Percentiles rank a stretch among this genome's conserved stretches.
These are phyloP conservation scores for Lasioglossum villosulum DNA, from an alignment of 2,888 invertebrate genomes.

Conservation along the genomic window DNA sequence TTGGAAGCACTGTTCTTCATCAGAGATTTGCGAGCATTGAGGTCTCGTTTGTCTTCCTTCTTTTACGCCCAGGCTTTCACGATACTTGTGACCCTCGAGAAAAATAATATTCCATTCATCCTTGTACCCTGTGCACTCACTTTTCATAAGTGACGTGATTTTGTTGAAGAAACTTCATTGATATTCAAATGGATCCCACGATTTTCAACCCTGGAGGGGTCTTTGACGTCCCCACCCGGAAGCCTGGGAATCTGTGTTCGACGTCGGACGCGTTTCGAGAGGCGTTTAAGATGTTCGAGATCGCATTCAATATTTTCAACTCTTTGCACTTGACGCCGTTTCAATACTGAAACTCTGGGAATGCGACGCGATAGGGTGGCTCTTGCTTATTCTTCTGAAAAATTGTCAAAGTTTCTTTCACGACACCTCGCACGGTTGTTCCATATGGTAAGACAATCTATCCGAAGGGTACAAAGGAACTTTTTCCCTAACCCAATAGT, in stretches of 20 bases:
- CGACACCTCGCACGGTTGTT: too few relatives aligned
- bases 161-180: neutral
- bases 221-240: neutral
- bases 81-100: conserved; percentile 23
- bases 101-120: conserved; percentile 36
- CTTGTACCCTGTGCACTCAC: conserved; percentile 10
- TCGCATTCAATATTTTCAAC: neutral
- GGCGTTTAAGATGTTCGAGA: conserved; percentile 5
- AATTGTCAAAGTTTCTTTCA: too few relatives aligned
- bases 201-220: neutral
- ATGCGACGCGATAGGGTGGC: too few relatives aligned
- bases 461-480: too few relatives aligned
- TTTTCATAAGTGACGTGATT: conserved; percentile 21
- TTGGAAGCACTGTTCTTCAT: conserved; percentile 40
- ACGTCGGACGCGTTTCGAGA: neutral
- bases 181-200: neutral
- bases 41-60: conserved; percentile 9
- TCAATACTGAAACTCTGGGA: neutral
- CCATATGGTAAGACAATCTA: too few relatives aligned
- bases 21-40: conserved; percentile 34
- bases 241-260: neutral
- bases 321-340: neutral
- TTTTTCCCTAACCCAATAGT: too few relatives aligned
- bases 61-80: neutral
- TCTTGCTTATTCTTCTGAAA: too few relatives aligned